Evolutionary conservation across 2,888 invertebrate genomes (phyloP).

Genomic region (Mongoloraphidia duomilia): DNA sequence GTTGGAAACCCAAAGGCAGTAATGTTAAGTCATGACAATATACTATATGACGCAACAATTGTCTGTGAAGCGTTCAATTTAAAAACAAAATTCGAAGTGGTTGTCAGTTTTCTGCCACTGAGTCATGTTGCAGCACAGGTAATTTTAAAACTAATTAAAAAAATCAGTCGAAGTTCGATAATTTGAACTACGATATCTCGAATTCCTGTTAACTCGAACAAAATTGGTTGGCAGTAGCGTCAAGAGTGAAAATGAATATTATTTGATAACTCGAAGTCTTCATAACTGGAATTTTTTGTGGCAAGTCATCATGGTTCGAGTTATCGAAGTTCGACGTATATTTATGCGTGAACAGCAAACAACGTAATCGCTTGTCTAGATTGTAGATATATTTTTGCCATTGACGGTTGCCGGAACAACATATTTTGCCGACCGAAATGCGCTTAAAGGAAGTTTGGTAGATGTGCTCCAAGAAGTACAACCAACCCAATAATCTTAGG

Average conservation of each 20-base stretch:
- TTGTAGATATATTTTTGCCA: slow-evolving; percentile 62
- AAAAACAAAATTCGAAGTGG: slow-evolving; percentile 39
- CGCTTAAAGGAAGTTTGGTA: slow-evolving; percentile 68
- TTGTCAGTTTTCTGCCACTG: slow-evolving; percentile 73
- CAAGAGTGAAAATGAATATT: too few relatives aligned
- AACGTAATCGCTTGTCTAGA: slow-evolving; percentile 24
- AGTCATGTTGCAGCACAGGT: slow-evolving; percentile 87
- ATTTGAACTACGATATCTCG: too few relatives aligned
- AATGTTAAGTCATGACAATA: slow-evolving; percentile 84
- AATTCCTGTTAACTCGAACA: too few relatives aligned
- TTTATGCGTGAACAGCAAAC: too few relatives aligned
- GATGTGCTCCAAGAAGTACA: slow-evolving; percentile 60
- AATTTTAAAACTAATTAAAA: slow-evolving; percentile 14
- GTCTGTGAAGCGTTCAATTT: slow-evolving; percentile 38
- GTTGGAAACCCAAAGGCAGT: slow-evolving; percentile 84
- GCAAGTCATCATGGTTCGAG: too few relatives aligned
- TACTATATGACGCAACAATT: slow-evolving; percentile 51
- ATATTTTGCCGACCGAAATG: slow-evolving; percentile 87
- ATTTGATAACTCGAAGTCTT: too few relatives aligned
- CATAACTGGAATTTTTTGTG: too few relatives aligned
- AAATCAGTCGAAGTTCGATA: too few relatives aligned
- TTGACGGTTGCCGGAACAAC: slow-evolving; percentile 49
- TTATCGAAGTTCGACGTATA: too few relatives aligned
- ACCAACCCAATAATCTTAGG: slow-evolving; percentile 76
- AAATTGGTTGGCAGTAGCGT: too few relatives aligned